Evolutionary conservation across 2,113 vertebrate genomes (phyloP), one percentile per base, ranked within the genome.

Genomic region (Dicaeum eximium): DNA sequence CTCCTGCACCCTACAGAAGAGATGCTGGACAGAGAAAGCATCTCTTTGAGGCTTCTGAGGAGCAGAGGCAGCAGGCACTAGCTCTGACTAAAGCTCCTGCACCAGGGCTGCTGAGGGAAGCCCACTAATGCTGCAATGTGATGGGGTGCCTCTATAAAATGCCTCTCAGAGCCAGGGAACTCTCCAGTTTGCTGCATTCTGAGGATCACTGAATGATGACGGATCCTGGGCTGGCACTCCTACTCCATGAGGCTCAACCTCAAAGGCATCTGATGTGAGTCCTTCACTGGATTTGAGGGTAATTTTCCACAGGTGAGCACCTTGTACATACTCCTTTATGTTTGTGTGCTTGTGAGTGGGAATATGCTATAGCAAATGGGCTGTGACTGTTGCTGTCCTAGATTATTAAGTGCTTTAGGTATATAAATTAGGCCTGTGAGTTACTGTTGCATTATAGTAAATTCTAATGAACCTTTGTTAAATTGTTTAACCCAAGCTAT

Each of bases 171-270:
- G 21, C 14, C 54, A 54, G 21, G 22, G 25, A 53, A 54, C 31
- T 61, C 47, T 69, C 25, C 35, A 33, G 62, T 62, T 48, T 48
- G 18, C 62, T 56, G 27, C 22, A 40, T 20, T 75, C 25, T 0
- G 3, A 61, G 40, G 47, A 54, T 8, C 0, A 0, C 31, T 0
- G 0, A 82, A 62, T 0, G 0, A 58, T 3, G 0, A 45, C 0
- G 0, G 71, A 48, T 31, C 30, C 79, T 42, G 47, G 22, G 31
- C 71, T 61, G 35, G 33, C 14, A 48, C 12, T 21, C 4, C 25
- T 14, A 21, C 7, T 4, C 54, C 4, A 3, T 1, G 0, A 48
- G 15, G 31, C 31, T 75, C 22, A 62, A 20, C 9, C 42, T 40
- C 31, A 56, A 48, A 77, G 71, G 31, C n/a, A 48, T 20, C 35